Conservation (phyloP, 2,113 vertebrate genomes). For the Callionymus lyra region DNA sequence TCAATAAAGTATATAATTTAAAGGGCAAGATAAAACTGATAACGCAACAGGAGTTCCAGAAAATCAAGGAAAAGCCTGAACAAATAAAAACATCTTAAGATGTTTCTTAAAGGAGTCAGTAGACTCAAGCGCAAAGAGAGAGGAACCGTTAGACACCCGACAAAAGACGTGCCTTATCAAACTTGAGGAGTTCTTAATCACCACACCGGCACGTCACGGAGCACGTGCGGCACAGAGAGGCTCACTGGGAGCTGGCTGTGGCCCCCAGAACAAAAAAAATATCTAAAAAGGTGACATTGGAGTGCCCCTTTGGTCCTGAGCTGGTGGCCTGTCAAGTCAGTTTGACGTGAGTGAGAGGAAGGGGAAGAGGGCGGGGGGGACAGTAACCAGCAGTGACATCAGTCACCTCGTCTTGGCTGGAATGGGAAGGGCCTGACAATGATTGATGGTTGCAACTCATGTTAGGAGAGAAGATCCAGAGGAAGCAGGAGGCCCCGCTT, state of each 20-base stretch:
- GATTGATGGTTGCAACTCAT: conserved; percentile 94
- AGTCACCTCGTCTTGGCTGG: conserved; percentile 84
- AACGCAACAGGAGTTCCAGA: no score
- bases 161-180: no score
- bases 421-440: conserved; percentile 86
- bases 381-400: conserved; percentile 94
- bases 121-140: no score
- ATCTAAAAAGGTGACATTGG: conserved; percentile 92
- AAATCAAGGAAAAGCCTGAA: no score
- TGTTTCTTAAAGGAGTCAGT: no score
- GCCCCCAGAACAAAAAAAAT: conserved; percentile 27
- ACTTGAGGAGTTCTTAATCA: no score
- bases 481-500: conserved; percentile 24
- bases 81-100: no score
- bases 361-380: conserved; percentile 79
- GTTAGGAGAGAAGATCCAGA: conserved; percentile 80
- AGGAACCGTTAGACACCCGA: no score
- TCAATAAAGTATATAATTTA: no score
- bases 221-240: conserved; percentile 32
- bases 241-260: conserved; percentile 44
- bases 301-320: conserved; percentile 73
- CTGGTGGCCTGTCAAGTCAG: conserved; percentile 89
- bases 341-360: conserved; percentile 77
- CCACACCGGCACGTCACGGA: no score
- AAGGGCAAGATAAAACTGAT: no score